A percentile compares a stretch with the other conserved stretches of the same genome.
These are phyloP conservation scores for Hystrix brachyura DNA, from an alignment of 2,113 vertebrate genomes.

Conservation along the genomic window DNA sequence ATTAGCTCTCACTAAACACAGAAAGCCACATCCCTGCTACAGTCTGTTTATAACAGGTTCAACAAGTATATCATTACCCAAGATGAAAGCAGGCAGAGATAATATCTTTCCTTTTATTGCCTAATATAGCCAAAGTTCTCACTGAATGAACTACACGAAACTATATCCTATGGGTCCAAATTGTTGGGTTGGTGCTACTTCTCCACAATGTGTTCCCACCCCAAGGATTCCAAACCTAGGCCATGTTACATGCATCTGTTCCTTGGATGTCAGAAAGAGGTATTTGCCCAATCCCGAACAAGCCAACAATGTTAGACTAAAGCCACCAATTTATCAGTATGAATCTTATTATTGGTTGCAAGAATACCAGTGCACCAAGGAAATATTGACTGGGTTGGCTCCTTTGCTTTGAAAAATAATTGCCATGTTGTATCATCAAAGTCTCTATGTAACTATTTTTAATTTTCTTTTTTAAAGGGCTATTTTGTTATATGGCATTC, in stretches of 20 bases:
- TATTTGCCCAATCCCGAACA: not conserved
- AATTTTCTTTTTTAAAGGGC: not conserved
- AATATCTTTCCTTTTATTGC: not conserved
- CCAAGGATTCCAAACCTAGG: rapidly evolving
- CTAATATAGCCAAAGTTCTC: not conserved
- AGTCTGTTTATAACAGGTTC: not conserved
- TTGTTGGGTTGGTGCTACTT: not conserved
- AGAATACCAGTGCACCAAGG: conserved; percentile 40
- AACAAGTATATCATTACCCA: not conserved
- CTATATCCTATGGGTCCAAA: not conserved
- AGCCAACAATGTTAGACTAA: not conserved
- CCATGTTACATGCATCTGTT: not conserved
- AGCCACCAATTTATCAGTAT: not conserved
- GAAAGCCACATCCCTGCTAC: not conserved
- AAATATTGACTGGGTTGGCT: conserved; percentile 59
- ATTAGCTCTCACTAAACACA: not conserved
- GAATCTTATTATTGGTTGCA: not conserved
- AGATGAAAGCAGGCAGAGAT: not conserved
- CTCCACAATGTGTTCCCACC: not conserved
- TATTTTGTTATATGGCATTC: not conserved
- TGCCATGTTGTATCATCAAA: not conserved
- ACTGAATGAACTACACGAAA: not conserved
- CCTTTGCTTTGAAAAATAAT: not conserved
- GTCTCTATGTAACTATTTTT: not conserved
- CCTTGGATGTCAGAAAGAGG: not conserved